Evolutionary conservation across 1,140 invertebrate species (phyloP).

Genomic region (Xylocopa sonorina): DNA sequence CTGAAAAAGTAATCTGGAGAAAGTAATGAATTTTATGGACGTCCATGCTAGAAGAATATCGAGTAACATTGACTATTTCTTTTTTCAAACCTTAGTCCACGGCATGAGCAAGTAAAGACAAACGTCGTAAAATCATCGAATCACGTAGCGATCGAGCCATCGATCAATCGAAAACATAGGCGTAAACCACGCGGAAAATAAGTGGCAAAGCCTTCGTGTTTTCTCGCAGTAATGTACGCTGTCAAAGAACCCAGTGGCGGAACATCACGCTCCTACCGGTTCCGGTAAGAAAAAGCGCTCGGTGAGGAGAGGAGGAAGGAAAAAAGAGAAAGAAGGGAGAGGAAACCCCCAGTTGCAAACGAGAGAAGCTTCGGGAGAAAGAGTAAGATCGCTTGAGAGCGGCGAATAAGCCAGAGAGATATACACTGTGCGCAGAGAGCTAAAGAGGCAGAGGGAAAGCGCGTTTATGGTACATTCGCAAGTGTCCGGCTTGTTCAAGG

Average conservation of each 20-base stretch:
- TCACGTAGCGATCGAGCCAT: neutral
- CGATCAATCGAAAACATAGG: constrained; percentile 14
- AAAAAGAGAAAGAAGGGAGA: neutral
- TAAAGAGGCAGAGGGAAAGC: constrained; percentile 42
- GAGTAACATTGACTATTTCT: too few species aligned
- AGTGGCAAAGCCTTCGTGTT: neutral
- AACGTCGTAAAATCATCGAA: neutral
- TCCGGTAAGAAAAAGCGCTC: constrained; percentile 18
- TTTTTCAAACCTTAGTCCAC: neutral
- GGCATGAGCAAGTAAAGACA: too few species aligned
- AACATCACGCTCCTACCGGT: constrained; percentile 46
- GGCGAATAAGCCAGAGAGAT: neutral
- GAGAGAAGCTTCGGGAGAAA: constrained; percentile 1
- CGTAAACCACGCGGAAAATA: constrained; percentile 34
- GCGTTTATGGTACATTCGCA: constrained; percentile 27
- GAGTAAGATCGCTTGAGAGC: constrained; percentile 5
- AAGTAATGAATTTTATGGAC: too few species aligned
- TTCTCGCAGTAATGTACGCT: constrained; percentile 14
- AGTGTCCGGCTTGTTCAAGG: constrained; percentile 65
- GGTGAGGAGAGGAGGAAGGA: neutral
- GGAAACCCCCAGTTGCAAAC: neutral
- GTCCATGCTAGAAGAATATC: too few species aligned
- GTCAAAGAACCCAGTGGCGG: constrained; percentile 42
- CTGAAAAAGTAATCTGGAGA: too few species aligned
- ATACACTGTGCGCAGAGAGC: neutral